These are phyloP conservation scores for Lacerta bilineata DNA, from an alignment of 2,797 vertebrate species.

Conservation along the genomic window DNA sequence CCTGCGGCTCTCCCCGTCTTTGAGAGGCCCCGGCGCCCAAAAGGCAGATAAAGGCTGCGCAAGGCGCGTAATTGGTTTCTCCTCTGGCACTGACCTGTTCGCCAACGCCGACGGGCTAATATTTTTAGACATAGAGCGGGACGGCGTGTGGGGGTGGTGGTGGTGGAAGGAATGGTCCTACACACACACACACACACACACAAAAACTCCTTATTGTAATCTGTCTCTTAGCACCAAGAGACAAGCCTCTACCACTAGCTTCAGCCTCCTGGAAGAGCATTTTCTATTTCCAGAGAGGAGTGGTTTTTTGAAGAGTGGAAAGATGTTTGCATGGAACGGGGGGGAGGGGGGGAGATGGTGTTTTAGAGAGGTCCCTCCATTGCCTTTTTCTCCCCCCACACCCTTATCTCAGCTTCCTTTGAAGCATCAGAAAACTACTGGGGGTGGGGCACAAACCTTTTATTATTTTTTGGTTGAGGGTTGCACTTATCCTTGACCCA, in stretches of 20 bases:
- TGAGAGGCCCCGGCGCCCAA: constrained; percentile 12
- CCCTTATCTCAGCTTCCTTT: neutral
- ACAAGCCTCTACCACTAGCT: neutral
- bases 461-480: no score
- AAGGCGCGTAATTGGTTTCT: constrained; percentile 39
- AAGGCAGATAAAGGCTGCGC: constrained; percentile 41
- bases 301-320: no score
- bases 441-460: no score
- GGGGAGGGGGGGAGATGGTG: neutral
- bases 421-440: neutral
- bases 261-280: neutral
- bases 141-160: neutral
- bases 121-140: constrained; percentile 4
- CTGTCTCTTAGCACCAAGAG: neutral
- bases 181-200: neutral
- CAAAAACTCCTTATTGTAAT: neutral
- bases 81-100: neutral
- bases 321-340: neutral
- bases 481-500: no score
- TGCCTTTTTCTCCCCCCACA: neutral
- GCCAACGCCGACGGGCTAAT: neutral
- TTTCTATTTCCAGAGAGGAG: neutral
- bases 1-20: constrained; percentile 5
- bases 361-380: neutral
- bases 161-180: neutral